Evolutionary conservation across 2,888 invertebrate species (phyloP).

Genomic region (Auanema sp.): DNA sequence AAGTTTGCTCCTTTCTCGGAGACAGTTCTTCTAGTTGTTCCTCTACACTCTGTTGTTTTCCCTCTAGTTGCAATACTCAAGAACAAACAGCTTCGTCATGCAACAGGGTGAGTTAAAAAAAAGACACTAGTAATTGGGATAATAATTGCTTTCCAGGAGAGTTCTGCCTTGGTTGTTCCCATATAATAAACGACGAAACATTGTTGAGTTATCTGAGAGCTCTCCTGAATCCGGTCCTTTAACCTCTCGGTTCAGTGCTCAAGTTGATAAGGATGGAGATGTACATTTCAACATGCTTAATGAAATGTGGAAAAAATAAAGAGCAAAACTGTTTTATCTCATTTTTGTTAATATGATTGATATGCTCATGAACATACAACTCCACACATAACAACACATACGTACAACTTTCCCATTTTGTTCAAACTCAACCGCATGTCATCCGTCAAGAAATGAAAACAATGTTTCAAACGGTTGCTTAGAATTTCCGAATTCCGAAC

Average conservation of each 20-base stretch:
- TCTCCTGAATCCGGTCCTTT: conserved; percentile 16
- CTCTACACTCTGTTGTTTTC: conserved; percentile 39
- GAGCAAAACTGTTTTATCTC: too few species aligned
- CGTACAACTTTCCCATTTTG: too few species aligned
- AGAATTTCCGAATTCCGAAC: too few species aligned
- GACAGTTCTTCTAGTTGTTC: conserved; percentile 43
- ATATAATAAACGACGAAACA: conserved; percentile 12
- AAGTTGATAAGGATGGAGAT: conserved; percentile 40
- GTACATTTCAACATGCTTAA: conserved; percentile 42
- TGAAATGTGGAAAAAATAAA: conserved; percentile 46
- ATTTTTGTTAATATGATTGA: too few species aligned
- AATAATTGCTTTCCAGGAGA: conserved; percentile 25
- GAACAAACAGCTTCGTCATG: conserved; percentile 35
- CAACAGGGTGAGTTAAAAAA: conserved; percentile 26
- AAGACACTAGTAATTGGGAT: neutral
- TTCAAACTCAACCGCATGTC: too few species aligned
- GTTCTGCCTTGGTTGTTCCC: conserved; percentile 38
- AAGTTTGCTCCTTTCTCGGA: conserved; percentile 45
- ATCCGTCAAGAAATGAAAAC: too few species aligned
- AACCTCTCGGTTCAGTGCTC: conserved; percentile 22
- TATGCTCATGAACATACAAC: too few species aligned
- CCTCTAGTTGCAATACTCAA: conserved; percentile 37
- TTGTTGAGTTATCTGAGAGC: conserved; percentile 20
- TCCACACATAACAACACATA: too few species aligned
- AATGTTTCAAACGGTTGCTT: too few species aligned